A percentile compares a stretch with the other conserved stretches of the same genome.
phyloP scores from a whole-genome alignment of 30 jellyfish, hydroid and myxozoan species.

The Nemopilema nomurai region DNA sequence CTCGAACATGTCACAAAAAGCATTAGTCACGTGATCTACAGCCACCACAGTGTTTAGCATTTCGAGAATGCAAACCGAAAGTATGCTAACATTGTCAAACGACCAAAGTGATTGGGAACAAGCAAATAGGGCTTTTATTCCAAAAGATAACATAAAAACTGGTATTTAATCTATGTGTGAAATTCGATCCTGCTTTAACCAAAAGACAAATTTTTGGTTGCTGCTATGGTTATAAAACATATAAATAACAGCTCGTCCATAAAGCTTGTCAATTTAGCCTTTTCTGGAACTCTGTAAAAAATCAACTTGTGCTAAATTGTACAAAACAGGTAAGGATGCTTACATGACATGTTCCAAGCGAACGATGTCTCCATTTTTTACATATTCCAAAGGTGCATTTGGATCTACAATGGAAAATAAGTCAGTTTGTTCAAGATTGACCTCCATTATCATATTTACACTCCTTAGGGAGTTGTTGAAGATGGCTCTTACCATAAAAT shows the following conservation, averaged over 20 bases:
- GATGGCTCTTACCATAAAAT: neutral
- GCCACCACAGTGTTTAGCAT: neutral
- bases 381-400: conserved; percentile 75
- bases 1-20: no score
- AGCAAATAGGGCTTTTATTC: no score
- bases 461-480: neutral
- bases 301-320: neutral
- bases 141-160: no score
- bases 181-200: no score
- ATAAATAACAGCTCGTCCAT: no score
- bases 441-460: neutral
- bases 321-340: neutral
- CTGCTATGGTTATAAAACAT: no score
- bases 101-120: no score
- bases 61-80: neutral
- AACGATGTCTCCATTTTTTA: conserved; percentile 87
- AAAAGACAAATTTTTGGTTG: no score
- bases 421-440: neutral
- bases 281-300: no score
- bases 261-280: no score
- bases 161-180: no score
- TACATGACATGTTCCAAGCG: conserved; percentile 90
- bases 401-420: conserved; percentile 59
- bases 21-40: neutral
- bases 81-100: neutral